phyloP scores from a whole-genome alignment of 2,888 invertebrate genomes.

The Diploptera punctata region DNA sequence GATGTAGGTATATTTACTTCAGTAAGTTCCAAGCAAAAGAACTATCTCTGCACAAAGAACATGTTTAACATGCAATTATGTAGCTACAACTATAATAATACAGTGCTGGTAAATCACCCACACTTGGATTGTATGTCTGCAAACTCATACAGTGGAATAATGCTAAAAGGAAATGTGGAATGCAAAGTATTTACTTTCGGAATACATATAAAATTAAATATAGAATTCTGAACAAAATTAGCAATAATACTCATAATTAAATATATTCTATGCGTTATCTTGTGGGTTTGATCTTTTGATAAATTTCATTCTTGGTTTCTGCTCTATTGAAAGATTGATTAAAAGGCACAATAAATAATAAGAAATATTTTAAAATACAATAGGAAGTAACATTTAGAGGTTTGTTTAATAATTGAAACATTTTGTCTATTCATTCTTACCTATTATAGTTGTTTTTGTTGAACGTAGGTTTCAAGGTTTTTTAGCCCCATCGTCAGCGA shows the following conservation, averaged over 20 bases:
- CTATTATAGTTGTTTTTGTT: too few species aligned
- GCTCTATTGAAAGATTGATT: too few species aligned
- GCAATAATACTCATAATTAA: background rate
- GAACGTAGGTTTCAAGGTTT: too few species aligned
- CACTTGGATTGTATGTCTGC: constrained; percentile 25
- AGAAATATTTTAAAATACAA: too few species aligned
- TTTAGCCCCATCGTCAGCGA: too few species aligned
- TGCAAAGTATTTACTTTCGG: background rate
- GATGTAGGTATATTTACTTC: constrained; percentile 42
- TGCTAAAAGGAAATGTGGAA: background rate
- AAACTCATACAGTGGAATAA: background rate
- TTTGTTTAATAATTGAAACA: too few species aligned
- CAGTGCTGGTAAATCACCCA: constrained; percentile 32
- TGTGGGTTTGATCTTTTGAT: too few species aligned
- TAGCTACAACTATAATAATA: constrained; percentile 32
- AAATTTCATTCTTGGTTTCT: too few species aligned
- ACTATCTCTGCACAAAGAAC: constrained; percentile 45
- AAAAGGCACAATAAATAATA: too few species aligned
- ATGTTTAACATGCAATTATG: constrained; percentile 46
- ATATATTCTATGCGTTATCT: background rate
- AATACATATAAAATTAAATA: background rate
- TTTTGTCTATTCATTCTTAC: too few species aligned
- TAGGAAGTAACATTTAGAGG: too few species aligned
- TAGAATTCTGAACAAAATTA: background rate
- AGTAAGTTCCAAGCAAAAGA: constrained; percentile 45